Evolutionary conservation across 2,113 vertebrate genomes (phyloP).

Genomic region (Microtus richardsoni): DNA sequence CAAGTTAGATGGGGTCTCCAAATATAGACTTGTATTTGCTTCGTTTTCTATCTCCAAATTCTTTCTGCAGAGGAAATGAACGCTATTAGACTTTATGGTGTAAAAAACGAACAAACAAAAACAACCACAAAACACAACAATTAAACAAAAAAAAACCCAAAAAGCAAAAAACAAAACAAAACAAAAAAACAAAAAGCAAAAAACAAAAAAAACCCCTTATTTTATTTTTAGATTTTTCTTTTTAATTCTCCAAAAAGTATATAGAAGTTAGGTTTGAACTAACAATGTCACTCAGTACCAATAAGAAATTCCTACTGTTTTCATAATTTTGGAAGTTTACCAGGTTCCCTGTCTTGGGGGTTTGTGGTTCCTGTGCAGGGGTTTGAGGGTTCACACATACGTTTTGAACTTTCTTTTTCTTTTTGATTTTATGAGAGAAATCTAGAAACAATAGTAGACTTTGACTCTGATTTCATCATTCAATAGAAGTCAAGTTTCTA

Average conservation of each 20-base stretch:
- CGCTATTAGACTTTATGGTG: neutral
- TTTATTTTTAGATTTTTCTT: slow-evolving; percentile 4
- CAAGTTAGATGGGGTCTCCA: slow-evolving; percentile 58
- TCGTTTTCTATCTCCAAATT: slow-evolving; percentile 47
- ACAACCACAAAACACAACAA: no score
- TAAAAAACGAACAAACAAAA: neutral
- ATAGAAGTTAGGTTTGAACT: neutral
- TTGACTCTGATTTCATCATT: neutral
- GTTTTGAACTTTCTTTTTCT: neutral
- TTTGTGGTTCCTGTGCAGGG: neutral
- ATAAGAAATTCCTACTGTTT: neutral
- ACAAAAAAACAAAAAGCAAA: neutral
- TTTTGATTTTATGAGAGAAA: neutral
- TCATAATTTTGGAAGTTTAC: slow-evolving; percentile 35
- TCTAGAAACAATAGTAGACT: neutral
- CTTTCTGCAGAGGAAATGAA: slow-evolving; percentile 51
- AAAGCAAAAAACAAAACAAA: neutral
- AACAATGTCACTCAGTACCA: neutral
- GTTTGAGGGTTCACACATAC: neutral
- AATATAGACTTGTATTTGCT: slow-evolving; percentile 56
- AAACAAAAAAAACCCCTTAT: neutral
- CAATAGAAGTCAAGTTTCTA: neutral
- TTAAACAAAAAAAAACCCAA: neutral
- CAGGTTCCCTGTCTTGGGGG: neutral
- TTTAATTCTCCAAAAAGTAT: neutral